These are phyloP conservation scores for Odocoileus hemionus DNA, from an alignment of 2,113 vertebrate genomes.

Conservation along the genomic window DNA sequence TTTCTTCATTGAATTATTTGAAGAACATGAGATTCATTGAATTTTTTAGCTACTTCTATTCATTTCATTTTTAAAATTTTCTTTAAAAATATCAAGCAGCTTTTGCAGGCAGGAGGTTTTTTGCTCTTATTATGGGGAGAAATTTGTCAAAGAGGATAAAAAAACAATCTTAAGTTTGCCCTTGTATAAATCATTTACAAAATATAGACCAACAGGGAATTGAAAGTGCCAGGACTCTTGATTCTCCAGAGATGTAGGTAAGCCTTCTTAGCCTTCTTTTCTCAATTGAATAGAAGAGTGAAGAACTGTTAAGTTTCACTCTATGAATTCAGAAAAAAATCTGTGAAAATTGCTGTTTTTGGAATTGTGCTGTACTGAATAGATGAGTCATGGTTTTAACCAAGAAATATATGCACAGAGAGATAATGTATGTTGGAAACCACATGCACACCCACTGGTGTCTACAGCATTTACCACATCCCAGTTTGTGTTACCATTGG, in stretches of 20 bases:
- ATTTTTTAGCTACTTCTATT: background rate
- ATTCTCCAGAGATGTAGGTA: background rate
- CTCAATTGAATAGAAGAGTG: background rate
- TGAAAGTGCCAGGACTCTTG: background rate
- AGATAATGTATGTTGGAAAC: background rate
- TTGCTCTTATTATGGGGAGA: background rate
- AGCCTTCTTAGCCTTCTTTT: background rate
- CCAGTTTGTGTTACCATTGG: background rate
- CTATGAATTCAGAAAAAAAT: background rate
- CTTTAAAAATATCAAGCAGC: background rate
- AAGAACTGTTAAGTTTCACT: background rate
- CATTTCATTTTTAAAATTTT: background rate
- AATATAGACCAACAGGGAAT: background rate
- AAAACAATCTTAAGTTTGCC: background rate
- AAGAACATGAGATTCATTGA: background rate
- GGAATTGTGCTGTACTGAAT: background rate
- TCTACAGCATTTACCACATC: background rate
- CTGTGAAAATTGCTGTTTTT: background rate
- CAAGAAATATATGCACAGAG: background rate
- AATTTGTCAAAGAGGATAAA: background rate
- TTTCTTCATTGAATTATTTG: background rate
- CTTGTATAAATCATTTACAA: background rate
- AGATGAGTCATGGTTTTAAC: background rate
- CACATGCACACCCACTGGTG: rapidly evolving
- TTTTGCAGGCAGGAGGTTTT: background rate